Evolutionary conservation across 2,888 invertebrate genomes (phyloP), one percentile per base, ranked within the genome.

Genomic region (Drosophila atripex): DNA sequence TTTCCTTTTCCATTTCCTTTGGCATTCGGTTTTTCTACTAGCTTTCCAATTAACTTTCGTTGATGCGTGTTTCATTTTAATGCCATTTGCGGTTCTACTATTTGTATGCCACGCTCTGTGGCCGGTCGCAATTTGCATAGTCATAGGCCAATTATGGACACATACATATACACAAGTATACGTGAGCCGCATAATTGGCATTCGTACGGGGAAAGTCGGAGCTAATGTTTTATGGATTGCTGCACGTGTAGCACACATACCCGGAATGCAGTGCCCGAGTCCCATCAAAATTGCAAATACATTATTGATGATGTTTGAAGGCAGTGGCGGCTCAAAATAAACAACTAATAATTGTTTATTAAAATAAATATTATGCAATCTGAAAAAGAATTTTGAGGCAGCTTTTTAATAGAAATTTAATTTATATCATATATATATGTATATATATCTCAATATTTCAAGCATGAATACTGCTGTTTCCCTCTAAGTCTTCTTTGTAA

Each of bases 41-140:
- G 71, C 64, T 74, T 80, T 75, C 85, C 84, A 84, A 86, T 84
- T 84, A 84, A 84, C 70, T 84, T 84, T 80, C 85, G 71, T 86
- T 86, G 79, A 77, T 74, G 76, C 79, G 80, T 74, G 76, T 73
- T 76, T 76, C 77, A 70, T 74, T 74, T 63, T 49, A 58, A 69
- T 66, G 52, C 58, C 50, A 63, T 68, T 56, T 55, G 75, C 25
- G 69, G 57, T 47, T 21, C 35, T 46, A 45, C 59, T 49, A 68
- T 79, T 86, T 75, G 68, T 70, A 70, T 71, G 73, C 76, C 78
- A 75, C 72, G 78, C 75, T 84, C 76, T 80, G 80, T 65, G 80
- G 83, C 76, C 65, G 70, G 43, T 55, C 56, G 54, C 73, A 74
- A 85, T 82, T 82, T 85, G 78, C 82, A 82, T 85, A 79, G 77